These are phyloP conservation scores for Trichacis sp. DNA, from an alignment of 2,888 invertebrate species.

Conservation along the genomic window DNA sequence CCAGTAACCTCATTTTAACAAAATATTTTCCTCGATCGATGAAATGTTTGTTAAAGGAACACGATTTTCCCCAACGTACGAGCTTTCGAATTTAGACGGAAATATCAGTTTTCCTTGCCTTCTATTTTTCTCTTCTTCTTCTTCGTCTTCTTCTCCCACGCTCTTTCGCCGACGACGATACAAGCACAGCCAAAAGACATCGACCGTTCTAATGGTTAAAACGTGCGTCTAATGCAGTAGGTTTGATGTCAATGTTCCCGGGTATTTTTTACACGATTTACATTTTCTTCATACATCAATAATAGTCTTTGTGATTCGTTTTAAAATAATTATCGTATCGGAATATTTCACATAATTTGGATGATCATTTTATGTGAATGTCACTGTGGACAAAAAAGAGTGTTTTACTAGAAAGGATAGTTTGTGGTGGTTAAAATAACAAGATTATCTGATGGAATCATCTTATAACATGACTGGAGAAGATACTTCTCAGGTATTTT, in stretches of 20 bases:
- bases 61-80: background rate
- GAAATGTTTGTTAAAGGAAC: background rate
- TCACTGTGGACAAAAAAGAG: too few relatives aligned
- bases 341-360: too few relatives aligned
- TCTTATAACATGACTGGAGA: background rate
- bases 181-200: conserved; percentile 41
- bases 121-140: too few relatives aligned
- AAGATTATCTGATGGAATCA: too few relatives aligned
- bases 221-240: conserved; percentile 19
- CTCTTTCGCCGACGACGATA: conserved; percentile 21
- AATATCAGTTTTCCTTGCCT: background rate
- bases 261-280: background rate
- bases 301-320: too few relatives aligned
- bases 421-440: too few relatives aligned
- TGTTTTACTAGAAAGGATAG: too few relatives aligned
- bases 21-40: too few relatives aligned
- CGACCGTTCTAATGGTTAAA: conserved; percentile 31
- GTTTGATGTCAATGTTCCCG: background rate
- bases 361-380: too few relatives aligned
- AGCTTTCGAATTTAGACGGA: background rate
- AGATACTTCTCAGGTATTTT: background rate
- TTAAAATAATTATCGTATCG: too few relatives aligned
- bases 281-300: conserved; percentile 8
- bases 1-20: too few relatives aligned
- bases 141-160: conserved; percentile 35